Evolutionary conservation across 2,888 invertebrate genomes (phyloP), one percentile per base, ranked within the genome.

Genomic region (Pachliopta kotzebuea): DNA sequence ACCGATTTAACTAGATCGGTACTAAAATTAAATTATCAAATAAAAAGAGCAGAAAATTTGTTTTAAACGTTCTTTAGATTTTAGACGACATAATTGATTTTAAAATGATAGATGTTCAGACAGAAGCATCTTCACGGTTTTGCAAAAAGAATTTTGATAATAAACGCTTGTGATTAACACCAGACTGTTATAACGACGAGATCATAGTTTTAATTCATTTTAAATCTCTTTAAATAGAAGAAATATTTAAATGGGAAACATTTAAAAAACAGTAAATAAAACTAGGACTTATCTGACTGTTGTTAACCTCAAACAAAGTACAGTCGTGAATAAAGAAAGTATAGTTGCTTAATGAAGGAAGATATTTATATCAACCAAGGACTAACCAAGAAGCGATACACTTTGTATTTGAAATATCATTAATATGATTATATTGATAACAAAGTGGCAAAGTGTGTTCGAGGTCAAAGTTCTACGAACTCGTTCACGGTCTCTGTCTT

Each of bases 381-480:
- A 45, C 4, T 45, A 45, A 18, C 45, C 1, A 37, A 37, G 4
- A 45, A 18, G n/a, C 18, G 8, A 45, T 45, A n/a, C 7, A 18
- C 18, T 18, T 8, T 26, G 24, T 50, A 7, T 59, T n/a, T 45
- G 45, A 45, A 7, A 45, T 45, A n/a, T 45, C 2, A 45, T 45
- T 45, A 45, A 45, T 45, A 45, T 45, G n/a, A 45, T 45, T n/a
- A 45, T 45, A 45, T n/a, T n/a, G 45, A 45, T 45, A 45, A 45
- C n/a, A n/a, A 20, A 18, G 31, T 56, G 20, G n/a, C 29, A 6
- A 45, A 18, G 50, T 52, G 9, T 21, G 21, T 52, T 61, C 79
- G 84, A 87, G 81, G 86, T 81, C 80, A 83, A 83, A 81, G 86
- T 86, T 88, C 84, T 80, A 78, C 85, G 89, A 88, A 88, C 88